phyloP scores from a whole-genome alignment of 2,797 vertebrate genomes.

The Euthynnus affinis region DNA sequence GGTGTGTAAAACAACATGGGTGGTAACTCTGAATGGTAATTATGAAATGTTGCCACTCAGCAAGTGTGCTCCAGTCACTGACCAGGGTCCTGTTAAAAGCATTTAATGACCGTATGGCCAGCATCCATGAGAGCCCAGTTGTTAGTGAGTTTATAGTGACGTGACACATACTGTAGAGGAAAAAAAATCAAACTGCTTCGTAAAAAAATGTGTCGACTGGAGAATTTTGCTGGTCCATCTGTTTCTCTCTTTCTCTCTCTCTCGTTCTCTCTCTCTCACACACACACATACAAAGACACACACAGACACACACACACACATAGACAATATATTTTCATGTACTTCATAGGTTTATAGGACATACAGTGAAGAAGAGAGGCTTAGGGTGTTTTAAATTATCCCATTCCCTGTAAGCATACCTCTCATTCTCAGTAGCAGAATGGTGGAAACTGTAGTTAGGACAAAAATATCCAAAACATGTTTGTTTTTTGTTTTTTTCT shows the following conservation, averaged over 20 bases:
- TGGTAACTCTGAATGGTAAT: constrained; percentile 63
- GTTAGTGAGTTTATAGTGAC: constrained; percentile 43
- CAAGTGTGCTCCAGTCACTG: constrained; percentile 60
- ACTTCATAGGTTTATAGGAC: too few relatives aligned
- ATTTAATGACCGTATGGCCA: constrained; percentile 48
- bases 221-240: constrained; percentile 3
- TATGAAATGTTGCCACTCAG: constrained; percentile 73
- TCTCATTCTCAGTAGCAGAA: too few relatives aligned
- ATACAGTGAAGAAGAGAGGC: too few relatives aligned
- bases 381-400: too few relatives aligned
- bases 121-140: constrained; percentile 15
- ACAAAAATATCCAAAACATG: not conserved
- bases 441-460: not conserved
- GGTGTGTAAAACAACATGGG: constrained; percentile 70
- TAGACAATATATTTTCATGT: too few relatives aligned
- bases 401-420: too few relatives aligned
- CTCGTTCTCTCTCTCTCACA: too few relatives aligned
- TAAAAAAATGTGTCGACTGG: constrained; percentile 41
- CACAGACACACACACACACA: not conserved
- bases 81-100: constrained; percentile 60
- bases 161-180: not conserved
- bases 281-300: too few relatives aligned
- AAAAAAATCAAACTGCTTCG: constrained; percentile 24
- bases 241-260: not conserved
- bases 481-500: not conserved